A percentile compares a stretch with the other conserved stretches of the same genome.
These are phyloP conservation scores for Chamaetylas fuelleborni DNA, from an alignment of 2,113 vertebrate genomes.

Conservation along the genomic window DNA sequence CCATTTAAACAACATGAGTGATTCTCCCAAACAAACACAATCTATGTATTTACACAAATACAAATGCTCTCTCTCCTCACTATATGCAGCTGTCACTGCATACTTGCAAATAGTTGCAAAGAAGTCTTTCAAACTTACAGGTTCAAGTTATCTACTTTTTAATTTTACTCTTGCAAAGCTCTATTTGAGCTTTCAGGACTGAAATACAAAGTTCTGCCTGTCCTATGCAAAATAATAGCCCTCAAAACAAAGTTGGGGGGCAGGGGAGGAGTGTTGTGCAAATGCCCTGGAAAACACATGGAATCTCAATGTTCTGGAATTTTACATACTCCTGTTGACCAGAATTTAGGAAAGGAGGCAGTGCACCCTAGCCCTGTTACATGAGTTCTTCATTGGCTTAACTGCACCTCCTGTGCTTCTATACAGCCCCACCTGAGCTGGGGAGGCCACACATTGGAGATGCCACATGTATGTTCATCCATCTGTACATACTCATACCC, in stretches of 20 bases:
- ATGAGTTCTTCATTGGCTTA: background rate
- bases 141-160: background rate
- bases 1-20: background rate
- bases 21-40: background rate
- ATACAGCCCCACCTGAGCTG: fast-evolving
- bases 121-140: background rate
- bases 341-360: background rate
- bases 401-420: background rate
- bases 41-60: background rate
- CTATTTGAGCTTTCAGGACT: background rate
- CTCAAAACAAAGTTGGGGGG: background rate
- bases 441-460: background rate
- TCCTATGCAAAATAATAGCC: background rate
- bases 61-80: background rate
- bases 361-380: background rate
- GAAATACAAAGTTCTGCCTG: background rate
- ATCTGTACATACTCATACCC: background rate
- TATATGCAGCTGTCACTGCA: background rate
- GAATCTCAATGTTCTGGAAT: background rate
- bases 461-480: fast-evolving
- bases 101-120: background rate
- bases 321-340: background rate
- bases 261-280: background rate
- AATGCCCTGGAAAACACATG: background rate
- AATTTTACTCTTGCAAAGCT: background rate